Evolutionary conservation across 2,888 invertebrate genomes (phyloP).

Genomic region (Tenthredo amoena): DNA sequence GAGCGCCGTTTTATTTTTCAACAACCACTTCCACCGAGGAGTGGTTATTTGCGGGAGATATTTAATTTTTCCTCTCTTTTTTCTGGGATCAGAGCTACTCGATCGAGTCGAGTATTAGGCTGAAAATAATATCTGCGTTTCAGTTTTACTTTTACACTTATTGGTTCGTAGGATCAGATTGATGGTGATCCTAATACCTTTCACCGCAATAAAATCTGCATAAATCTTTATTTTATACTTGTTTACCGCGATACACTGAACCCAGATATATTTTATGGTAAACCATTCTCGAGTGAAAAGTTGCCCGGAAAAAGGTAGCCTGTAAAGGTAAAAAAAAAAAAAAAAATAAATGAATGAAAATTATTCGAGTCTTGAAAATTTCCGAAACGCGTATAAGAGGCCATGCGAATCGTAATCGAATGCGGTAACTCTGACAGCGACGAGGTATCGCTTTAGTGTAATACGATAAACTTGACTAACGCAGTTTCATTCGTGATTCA

Average conservation of each 20-base stretch:
- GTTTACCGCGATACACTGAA: neutral
- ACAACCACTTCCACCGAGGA: neutral
- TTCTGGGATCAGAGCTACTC: neutral
- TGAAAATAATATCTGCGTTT: neutral
- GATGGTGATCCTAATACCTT: neutral
- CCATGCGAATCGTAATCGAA: conserved; percentile 7
- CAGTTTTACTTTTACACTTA: neutral
- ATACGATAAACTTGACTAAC: neutral
- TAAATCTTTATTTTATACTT: conserved; percentile 5
- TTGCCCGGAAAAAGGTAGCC: neutral
- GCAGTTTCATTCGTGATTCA: neutral
- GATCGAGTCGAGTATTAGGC: neutral
- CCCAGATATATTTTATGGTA: neutral
- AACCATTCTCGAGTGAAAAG: neutral
- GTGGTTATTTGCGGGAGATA: neutral
- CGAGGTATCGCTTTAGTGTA: neutral
- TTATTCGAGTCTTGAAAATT: neutral
- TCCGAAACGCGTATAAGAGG: neutral
- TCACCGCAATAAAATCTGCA: conserved; percentile 14
- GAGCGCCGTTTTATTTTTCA: conserved; percentile 23
- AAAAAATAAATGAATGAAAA: neutral
- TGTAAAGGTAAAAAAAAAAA: neutral
- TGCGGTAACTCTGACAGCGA: neutral
- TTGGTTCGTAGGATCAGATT: neutral
- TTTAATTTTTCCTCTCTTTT: neutral